phyloP scores from a whole-genome alignment of 2,113 vertebrate genomes.

The Astur gentilis region DNA sequence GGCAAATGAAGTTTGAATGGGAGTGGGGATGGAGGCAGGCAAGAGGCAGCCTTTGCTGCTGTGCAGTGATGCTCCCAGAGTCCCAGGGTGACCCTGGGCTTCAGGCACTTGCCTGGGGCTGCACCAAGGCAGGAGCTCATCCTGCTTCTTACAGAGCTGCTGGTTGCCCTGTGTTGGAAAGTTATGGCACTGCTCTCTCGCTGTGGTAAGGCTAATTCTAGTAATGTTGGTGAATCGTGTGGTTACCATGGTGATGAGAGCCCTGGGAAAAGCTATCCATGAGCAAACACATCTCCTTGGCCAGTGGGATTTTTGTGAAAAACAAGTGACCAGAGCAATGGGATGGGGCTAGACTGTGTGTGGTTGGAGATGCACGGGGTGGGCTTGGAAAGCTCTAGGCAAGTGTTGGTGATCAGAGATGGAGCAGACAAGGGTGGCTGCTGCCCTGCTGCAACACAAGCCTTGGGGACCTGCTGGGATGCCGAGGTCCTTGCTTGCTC shows the following conservation, averaged over 20 bases:
- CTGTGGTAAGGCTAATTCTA: neutral
- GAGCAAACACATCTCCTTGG: neutral
- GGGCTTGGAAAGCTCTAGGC: neutral
- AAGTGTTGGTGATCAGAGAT: neutral
- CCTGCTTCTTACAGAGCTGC: neutral
- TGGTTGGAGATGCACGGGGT: neutral
- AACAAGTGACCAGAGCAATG: neutral
- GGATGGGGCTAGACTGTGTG: no score
- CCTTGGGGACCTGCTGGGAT: neutral
- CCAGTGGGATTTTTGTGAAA: neutral
- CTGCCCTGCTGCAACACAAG: neutral
- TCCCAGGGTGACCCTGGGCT: neutral
- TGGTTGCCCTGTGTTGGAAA: neutral
- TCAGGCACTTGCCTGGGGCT: neutral
- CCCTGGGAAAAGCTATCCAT: neutral
- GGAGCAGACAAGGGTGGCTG: neutral
- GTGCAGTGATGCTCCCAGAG: neutral
- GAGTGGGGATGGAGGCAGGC: no score
- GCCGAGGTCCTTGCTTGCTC: neutral
- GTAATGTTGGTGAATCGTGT: neutral
- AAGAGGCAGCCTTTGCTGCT: neutral
- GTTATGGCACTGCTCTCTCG: neutral
- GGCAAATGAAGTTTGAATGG: neutral
- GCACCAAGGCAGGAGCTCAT: neutral
- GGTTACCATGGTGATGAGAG: neutral